Evolutionary conservation across 64 coral and sea anemone genomes (phyloP).

Genomic region (Actinia tenebrosa): DNA sequence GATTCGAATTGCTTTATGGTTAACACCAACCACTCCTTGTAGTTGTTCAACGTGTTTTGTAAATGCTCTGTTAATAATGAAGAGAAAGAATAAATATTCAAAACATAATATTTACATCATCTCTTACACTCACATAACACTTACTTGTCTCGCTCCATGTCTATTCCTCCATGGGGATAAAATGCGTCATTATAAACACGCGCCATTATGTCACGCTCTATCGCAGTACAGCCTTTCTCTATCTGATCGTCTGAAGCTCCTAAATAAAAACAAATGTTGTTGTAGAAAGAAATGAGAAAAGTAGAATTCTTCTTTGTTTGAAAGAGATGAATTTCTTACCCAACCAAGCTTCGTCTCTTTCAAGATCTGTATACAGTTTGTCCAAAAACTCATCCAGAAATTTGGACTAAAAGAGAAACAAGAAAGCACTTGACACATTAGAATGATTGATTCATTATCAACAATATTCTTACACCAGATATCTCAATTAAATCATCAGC

Average conservation of each 20-base stretch:
- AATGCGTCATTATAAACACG: conserved; percentile 79
- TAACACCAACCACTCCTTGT: conserved; percentile 59
- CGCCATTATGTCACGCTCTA: conserved; percentile 84
- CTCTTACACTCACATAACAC: background rate
- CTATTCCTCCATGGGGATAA: conserved; percentile 80
- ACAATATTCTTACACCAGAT: too few species aligned
- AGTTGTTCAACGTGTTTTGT: conserved; percentile 64
- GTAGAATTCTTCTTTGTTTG: background rate
- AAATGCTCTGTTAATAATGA: conserved; percentile 58
- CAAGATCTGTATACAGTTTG: conserved; percentile 37
- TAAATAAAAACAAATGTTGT: conserved; percentile 28
- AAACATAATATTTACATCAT: background rate
- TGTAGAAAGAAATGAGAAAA: background rate
- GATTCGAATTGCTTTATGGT: conserved; percentile 81
- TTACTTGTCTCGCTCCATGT: conserved; percentile 78
- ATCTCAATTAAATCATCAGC: too few species aligned
- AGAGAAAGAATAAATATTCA: background rate
- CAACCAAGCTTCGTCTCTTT: conserved; percentile 58
- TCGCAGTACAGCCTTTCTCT: conserved; percentile 49
- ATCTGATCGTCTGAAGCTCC: conserved; percentile 73
- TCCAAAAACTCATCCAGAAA: conserved; percentile 55
- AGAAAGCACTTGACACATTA: background rate
- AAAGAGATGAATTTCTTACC: conserved; percentile 27
- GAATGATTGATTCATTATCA: too few species aligned
- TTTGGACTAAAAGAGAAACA: conserved; percentile 32